These are phyloP conservation scores for Acrocera orbiculus DNA, from an alignment of 2,888 invertebrate genomes.

Conservation along the genomic window DNA sequence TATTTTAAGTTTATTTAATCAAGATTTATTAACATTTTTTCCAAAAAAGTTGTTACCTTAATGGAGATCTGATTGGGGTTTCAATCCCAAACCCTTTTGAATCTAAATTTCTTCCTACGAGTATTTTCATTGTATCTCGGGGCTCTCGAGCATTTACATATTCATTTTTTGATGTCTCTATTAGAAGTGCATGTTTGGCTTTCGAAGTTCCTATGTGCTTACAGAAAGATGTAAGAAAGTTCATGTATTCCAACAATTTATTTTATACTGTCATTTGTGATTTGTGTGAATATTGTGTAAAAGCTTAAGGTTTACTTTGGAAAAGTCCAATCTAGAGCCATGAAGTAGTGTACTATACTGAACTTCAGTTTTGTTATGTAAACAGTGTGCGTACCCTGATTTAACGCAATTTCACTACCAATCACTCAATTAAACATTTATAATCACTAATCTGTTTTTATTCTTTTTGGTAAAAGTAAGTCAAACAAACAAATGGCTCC, in stretches of 20 bases:
- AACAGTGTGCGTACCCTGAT: too few relatives aligned
- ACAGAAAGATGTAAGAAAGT: too few relatives aligned
- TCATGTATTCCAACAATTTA: slow-evolving; percentile 92
- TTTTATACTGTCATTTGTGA: slow-evolving; percentile 74
- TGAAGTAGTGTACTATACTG: slow-evolving; percentile 68
- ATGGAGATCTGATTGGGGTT: slow-evolving; percentile 77
- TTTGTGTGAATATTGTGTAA: too few relatives aligned
- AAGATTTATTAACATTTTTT: too few relatives aligned
- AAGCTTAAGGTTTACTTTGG: slow-evolving; percentile 56
- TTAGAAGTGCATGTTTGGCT: slow-evolving; percentile 64
- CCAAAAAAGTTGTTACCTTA: too few relatives aligned
- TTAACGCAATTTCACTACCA: too few relatives aligned
- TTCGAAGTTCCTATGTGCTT: slow-evolving; percentile 57
- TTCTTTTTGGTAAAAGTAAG: too few relatives aligned
- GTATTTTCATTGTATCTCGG: slow-evolving; percentile 90
- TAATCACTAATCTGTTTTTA: too few relatives aligned
- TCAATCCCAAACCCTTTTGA: slow-evolving; percentile 90
- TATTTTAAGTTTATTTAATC: too few relatives aligned
- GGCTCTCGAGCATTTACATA: slow-evolving; percentile 75
- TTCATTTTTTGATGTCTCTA: slow-evolving; percentile 51
- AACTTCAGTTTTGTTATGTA: too few relatives aligned
- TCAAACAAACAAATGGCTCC: too few relatives aligned
- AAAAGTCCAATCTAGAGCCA: slow-evolving; percentile 76
- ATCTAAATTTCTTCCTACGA: slow-evolving; percentile 71
- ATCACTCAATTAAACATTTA: too few relatives aligned